Base-by-base conservation (phyloP, 2,113 vertebrate genomes). In the Mystacornis crossleyi region DNA sequence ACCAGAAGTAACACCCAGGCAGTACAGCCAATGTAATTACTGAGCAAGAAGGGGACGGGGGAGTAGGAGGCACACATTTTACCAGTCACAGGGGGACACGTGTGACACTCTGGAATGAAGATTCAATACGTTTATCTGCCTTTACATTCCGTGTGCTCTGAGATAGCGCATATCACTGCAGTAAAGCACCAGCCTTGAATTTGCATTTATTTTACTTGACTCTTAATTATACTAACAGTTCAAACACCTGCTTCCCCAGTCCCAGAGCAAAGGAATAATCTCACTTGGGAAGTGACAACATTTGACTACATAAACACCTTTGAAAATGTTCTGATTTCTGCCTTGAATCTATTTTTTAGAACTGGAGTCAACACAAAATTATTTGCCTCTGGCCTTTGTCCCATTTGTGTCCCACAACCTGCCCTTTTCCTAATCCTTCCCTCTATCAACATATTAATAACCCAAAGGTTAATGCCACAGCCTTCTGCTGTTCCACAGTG, bases 341-440 rank as follows among this genome's bases (percentile, higher is more conserved):
- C 72, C 43, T 43, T 60, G 9, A 55, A 71, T 70, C 38, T 89
- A 29, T 71, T 89, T 95, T 89, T 69, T 54, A 33, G 19, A 65
- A n/a, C 29, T 65, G 36, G 48, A 92, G 51, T 92, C 89, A 90
- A 82, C 40, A 84, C 57, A 71, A 82, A 64, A 74, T 33, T 55
- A 90, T 92, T 78, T 92, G 66, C 65, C 72, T 66, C 58, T 88
- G 90, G 93, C 75, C 61, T 71, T 71, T 53, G 51, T 60, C 55
- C 51, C 71, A 78, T 70, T 81, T 58, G 58, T 64, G 18, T 94
- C 70, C 82, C 33, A 90, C 57, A 84, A 67, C 69, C 62, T 95
- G 93, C 38, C 93, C 89, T 96, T 94, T 86, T 40, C 71, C 78
- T 93, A 96, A 96, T 95, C 96, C 90, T 71, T 19, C 69, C 51